Evolutionary conservation across 2,888 invertebrate genomes (phyloP).

Genomic region (Drosophila eohydei): DNA sequence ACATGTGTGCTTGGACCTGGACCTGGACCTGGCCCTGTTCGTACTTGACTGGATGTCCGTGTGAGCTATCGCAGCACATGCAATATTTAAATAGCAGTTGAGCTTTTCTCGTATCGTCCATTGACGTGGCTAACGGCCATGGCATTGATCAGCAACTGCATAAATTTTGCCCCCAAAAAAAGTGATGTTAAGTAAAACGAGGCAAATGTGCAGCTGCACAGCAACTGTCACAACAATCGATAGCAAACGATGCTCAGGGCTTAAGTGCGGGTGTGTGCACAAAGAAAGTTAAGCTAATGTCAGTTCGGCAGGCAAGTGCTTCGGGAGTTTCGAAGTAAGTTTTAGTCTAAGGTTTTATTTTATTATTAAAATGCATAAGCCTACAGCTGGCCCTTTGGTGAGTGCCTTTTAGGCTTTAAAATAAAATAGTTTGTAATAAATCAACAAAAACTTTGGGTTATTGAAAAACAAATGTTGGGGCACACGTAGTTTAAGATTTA

Average conservation of each 20-base stretch:
- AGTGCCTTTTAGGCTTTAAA: constrained; percentile 7
- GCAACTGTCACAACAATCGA: constrained; percentile 58
- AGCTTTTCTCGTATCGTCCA: constrained; percentile 36
- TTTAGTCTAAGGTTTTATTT: background rate
- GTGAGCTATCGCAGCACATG: constrained; percentile 50
- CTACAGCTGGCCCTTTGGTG: background rate
- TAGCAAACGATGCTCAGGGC: constrained; percentile 24
- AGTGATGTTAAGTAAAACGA: constrained; percentile 37
- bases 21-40: constrained; percentile 22
- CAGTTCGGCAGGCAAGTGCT: background rate
- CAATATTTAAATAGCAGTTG: constrained; percentile 74
- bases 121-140: constrained; percentile 77
- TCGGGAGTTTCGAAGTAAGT: background rate
- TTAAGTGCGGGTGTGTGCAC: constrained; percentile 8
- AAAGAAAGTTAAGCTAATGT: background rate
- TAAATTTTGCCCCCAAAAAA: constrained; percentile 28
- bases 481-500: constrained; percentile 34
- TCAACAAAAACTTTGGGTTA: constrained; percentile 42
- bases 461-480: constrained; percentile 28
- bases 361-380: background rate
- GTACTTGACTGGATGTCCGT: constrained; percentile 7
- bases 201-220: constrained; percentile 42
- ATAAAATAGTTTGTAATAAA: constrained; percentile 30
- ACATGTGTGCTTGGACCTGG: constrained; percentile 56
- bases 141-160: constrained; percentile 72